Evolutionary conservation across 2,113 vertebrate species (phyloP).

Genomic region (Sitta europaea): DNA sequence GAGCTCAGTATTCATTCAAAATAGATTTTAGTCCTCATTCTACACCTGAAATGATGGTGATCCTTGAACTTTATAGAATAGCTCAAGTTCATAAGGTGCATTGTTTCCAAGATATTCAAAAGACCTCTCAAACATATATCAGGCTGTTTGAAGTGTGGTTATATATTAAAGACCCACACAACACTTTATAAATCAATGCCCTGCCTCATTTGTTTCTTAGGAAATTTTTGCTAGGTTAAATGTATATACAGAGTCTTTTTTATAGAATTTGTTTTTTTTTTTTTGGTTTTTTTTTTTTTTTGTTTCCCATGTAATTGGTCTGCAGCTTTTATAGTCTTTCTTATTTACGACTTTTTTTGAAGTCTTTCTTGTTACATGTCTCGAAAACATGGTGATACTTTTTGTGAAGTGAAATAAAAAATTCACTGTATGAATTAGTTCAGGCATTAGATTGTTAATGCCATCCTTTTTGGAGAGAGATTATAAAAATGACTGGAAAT

Average conservation of each 20-base stretch:
- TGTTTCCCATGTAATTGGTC: background rate
- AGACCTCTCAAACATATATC: background rate
- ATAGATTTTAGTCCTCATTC: background rate
- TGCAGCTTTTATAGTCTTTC: background rate
- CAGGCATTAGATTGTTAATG: background rate
- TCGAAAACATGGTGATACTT: background rate
- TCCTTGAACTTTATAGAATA: background rate
- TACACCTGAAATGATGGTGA: background rate
- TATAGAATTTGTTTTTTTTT: background rate
- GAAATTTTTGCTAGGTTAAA: background rate
- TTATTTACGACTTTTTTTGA: background rate
- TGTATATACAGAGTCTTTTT: background rate
- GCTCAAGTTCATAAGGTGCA: background rate
- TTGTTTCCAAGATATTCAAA: background rate
- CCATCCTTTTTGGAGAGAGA: background rate
- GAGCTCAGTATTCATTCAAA: background rate
- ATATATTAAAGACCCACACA: background rate
- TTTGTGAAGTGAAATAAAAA: background rate
- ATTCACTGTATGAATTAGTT: background rate
- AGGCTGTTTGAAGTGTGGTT: background rate
- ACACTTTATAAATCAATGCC: background rate
- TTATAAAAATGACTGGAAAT: background rate
- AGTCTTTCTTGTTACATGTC: background rate
- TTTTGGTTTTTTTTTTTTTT: background rate
- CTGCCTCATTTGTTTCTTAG: background rate